A percentile compares a stretch with the other conserved stretches of the same genome.
phyloP scores from a whole-genome alignment of 2,888 invertebrate genomes.

The Nemoura dubitans region DNA sequence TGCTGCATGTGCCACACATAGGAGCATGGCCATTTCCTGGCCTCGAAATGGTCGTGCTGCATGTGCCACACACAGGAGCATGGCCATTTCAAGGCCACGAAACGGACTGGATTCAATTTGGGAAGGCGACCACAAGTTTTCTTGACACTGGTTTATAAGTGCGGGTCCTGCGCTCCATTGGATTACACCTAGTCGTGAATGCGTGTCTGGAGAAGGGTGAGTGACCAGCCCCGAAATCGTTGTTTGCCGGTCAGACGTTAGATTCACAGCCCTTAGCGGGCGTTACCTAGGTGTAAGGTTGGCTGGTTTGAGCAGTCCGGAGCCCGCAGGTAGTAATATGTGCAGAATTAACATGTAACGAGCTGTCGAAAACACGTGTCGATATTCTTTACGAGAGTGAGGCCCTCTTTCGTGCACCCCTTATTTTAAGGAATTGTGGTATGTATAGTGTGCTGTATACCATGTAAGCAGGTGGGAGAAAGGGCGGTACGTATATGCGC shows the following conservation, averaged over 20 bases:
- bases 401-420: not conserved
- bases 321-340: not conserved
- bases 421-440: not conserved
- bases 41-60: too few species aligned
- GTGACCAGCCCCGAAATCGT: slow-evolving; percentile 21
- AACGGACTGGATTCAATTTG: slow-evolving; percentile 26
- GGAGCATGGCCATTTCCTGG: too few species aligned
- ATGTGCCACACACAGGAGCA: too few species aligned
- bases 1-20: too few species aligned
- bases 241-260: not conserved
- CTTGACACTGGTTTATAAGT: not conserved
- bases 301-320: too few species aligned
- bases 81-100: not conserved
- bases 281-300: not conserved
- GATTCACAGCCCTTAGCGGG: not conserved
- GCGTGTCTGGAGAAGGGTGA: slow-evolving; percentile 16
- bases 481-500: not conserved
- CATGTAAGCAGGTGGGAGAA: too few species aligned
- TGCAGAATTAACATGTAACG: slow-evolving; percentile 12
- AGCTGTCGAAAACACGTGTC: not conserved
- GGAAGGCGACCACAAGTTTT: not conserved
- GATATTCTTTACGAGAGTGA: not conserved
- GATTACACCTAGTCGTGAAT: slow-evolving; percentile 20
- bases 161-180: not conserved
- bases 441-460: too few species aligned